These are phyloP conservation scores for Delphinus delphis DNA, from an alignment of 2,113 vertebrate species.

Conservation along the genomic window DNA sequence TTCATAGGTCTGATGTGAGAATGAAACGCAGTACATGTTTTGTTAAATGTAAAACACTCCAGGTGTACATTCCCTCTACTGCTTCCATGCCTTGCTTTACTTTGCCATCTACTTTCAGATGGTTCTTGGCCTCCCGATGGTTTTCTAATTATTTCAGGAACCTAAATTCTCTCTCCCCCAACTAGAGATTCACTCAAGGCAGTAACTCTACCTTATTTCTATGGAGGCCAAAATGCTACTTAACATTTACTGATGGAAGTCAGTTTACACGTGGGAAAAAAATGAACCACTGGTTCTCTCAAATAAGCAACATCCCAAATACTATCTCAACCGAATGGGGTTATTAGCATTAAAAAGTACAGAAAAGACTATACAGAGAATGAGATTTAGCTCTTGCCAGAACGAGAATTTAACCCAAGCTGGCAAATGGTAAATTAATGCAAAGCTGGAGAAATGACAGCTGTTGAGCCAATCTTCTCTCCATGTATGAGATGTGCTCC, in stretches of 20 bases:
- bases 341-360: not conserved
- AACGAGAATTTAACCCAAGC: not conserved
- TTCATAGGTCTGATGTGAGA: not conserved
- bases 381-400: not conserved
- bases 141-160: not conserved
- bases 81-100: not conserved
- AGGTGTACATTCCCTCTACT: fast-evolving
- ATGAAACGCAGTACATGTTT: not conserved
- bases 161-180: not conserved
- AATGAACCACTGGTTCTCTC: not conserved
- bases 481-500: not conserved
- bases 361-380: not conserved
- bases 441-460: slow-evolving; percentile 24
- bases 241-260: not conserved
- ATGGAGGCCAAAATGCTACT: not conserved
- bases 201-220: not conserved
- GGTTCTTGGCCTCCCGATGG: not conserved
- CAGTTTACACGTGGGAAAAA: not conserved
- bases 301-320: not conserved
- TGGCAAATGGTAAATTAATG: slow-evolving; percentile 28
- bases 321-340: not conserved
- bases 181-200: not conserved
- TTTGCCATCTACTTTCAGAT: not conserved
- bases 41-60: not conserved
- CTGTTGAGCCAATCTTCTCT: slow-evolving; percentile 1